Evolutionary conservation across 1,140 invertebrate genomes (phyloP).

Genomic region (Bombus soroeensis): DNA sequence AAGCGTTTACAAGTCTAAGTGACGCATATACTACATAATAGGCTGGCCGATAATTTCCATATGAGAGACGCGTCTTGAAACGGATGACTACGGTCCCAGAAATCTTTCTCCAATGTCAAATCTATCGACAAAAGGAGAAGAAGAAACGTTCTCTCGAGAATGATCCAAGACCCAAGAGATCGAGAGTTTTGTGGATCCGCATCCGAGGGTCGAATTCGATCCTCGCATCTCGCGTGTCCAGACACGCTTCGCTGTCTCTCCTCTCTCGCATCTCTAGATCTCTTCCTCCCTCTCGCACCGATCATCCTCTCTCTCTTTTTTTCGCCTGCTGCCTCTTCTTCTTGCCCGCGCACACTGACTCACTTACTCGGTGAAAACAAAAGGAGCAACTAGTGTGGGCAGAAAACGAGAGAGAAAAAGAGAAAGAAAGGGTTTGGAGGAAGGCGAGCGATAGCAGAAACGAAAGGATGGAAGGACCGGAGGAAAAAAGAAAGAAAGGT

Average conservation of each 20-base stretch:
- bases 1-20: not conserved
- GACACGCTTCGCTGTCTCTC: constrained; percentile 78
- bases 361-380: constrained; percentile 71
- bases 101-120: constrained; percentile 50
- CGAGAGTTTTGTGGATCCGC: constrained; percentile 71
- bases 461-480: constrained; percentile 23
- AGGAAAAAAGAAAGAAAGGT: constrained; percentile 19
- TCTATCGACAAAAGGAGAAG: constrained; percentile 38
- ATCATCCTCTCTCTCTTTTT: constrained; percentile 24
- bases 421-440: not conserved
- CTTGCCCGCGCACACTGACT: constrained; percentile 57
- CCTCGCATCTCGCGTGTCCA: constrained; percentile 78
- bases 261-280: constrained; percentile 58
- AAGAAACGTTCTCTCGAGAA: constrained; percentile 29
- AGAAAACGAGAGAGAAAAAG: constrained; percentile 39
- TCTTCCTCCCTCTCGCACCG: constrained; percentile 14
- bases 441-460: constrained; percentile 6
- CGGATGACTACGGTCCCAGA: not conserved
- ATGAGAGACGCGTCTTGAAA: not conserved
- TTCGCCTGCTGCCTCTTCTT: not conserved
- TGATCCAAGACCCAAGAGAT: constrained; percentile 70
- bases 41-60: not conserved
- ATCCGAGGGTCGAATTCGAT: constrained; percentile 76
- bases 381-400: constrained; percentile 67
- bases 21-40: not conserved